Conservation (phyloP, 2,113 vertebrate genomes). For the Neomonachus schauinslandi region DNA sequence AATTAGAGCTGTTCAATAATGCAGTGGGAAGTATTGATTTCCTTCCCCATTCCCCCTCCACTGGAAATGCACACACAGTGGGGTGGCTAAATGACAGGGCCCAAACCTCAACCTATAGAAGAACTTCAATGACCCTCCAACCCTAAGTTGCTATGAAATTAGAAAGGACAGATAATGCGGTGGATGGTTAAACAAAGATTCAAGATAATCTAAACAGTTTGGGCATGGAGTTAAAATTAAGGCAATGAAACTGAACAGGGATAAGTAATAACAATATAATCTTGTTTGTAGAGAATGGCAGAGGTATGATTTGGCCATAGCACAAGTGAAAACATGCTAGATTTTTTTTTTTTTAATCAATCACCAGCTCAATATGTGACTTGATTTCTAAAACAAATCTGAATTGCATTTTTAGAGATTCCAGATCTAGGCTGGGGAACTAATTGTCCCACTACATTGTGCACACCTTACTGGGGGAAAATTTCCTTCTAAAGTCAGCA, state of each 20-base stretch:
- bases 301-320: too few relatives aligned
- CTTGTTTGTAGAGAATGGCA: neutral
- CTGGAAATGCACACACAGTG: neutral
- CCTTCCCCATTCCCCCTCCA: neutral
- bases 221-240: neutral
- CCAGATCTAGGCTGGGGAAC: neutral
- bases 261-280: neutral
- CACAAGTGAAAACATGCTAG: neutral
- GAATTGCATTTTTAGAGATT: neutral
- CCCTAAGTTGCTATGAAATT: neutral
- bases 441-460: neutral
- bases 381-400: neutral
- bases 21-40: neutral
- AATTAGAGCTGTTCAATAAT: conserved; percentile 44
- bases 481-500: neutral
- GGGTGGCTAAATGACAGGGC: rapidly evolving
- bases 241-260: neutral
- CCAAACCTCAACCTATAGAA: neutral
- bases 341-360: neutral
- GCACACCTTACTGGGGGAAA: neutral
- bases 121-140: neutral
- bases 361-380: neutral
- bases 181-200: neutral
- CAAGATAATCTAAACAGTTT: neutral
- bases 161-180: neutral